A percentile compares a stretch with the other conserved stretches of the same genome.
phyloP scores from a whole-genome alignment of 64 coral and sea anemone species.

The Platygyra sinensis region DNA sequence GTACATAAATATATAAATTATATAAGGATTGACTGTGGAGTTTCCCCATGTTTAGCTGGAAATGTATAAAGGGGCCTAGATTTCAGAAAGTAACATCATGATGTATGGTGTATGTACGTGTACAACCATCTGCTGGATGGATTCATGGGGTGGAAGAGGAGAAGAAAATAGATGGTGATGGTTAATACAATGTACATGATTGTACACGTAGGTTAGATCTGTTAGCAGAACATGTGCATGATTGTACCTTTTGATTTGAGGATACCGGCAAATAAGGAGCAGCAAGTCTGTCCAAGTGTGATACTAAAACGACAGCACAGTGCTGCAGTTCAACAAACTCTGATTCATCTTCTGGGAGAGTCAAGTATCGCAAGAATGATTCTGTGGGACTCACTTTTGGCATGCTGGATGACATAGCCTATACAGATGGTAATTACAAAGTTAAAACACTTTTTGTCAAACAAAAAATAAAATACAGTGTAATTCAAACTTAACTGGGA shows the following conservation, averaged over 20 bases:
- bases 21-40: too few species aligned
- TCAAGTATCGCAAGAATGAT: slow-evolving; percentile 88
- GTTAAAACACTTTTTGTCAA: background rate
- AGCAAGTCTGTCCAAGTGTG: slow-evolving; percentile 90
- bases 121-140: too few species aligned
- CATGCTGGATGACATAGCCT: slow-evolving; percentile 43
- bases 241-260: slow-evolving; percentile 82
- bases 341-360: slow-evolving; percentile 85
- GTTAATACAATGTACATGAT: too few species aligned
- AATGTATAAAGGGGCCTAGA: too few species aligned
- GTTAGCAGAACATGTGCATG: too few species aligned
- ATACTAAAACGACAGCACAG: slow-evolving; percentile 84
- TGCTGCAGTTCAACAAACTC: slow-evolving; percentile 94
- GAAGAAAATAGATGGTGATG: too few species aligned
- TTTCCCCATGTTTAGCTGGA: too few species aligned
- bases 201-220: too few species aligned
- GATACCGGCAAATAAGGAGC: slow-evolving; percentile 76
- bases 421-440: background rate
- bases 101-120: too few species aligned
- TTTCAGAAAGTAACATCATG: too few species aligned
- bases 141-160: too few species aligned
- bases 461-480: background rate
- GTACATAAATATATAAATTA: too few species aligned
- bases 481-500: background rate
- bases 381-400: slow-evolving; percentile 95